Evolutionary conservation across 2,113 vertebrate genomes (phyloP), one percentile per base, ranked within the genome.

Genomic region (Silurus meridionalis): DNA sequence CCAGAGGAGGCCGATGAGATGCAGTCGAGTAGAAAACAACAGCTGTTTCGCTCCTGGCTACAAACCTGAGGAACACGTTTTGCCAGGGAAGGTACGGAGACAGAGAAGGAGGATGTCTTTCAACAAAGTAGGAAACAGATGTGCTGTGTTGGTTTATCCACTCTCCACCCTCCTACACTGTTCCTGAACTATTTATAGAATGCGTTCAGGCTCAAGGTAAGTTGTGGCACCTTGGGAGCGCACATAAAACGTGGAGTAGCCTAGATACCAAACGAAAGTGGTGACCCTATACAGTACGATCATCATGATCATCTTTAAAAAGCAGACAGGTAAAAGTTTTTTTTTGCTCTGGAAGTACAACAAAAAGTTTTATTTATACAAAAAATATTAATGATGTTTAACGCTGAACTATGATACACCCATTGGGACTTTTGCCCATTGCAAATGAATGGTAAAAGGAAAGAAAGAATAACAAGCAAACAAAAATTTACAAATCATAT

Each of bases 11-110:
- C 91, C 89, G 89, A 88, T 88, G 89, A 90, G 90, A 90, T 75
- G 91, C 93, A 89, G 85, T 84, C 89, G 90, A 92, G 93, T 93
- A 93, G 94, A 95, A 94, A 95, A 94, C 94, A 95, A 94, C 95
- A 95, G 94, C 94, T 95, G 94, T 91, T 93, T 94, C 84, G 93
- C 95, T 95, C 50, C 87, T 95, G 94, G 95, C 94, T 91, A 95
- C 91, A 94, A 94, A 90, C 85, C 86, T 81, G 78, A 86, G 94
- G 93, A 95, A 93, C 93, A 93, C 91, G 91, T 93, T 94, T 37
- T 93, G 91, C 92, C 88, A 87, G 90, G 92, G 94, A 37, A 93
- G 93, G 90, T 90, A 93, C 86, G 66, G 87, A 88, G 86, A 94
- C 91, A 87, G 89, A 87, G 86, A 88, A 93, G 89, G 88, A 93